phyloP scores from a whole-genome alignment of 2,888 invertebrate species.

The Eilema griseolum region DNA sequence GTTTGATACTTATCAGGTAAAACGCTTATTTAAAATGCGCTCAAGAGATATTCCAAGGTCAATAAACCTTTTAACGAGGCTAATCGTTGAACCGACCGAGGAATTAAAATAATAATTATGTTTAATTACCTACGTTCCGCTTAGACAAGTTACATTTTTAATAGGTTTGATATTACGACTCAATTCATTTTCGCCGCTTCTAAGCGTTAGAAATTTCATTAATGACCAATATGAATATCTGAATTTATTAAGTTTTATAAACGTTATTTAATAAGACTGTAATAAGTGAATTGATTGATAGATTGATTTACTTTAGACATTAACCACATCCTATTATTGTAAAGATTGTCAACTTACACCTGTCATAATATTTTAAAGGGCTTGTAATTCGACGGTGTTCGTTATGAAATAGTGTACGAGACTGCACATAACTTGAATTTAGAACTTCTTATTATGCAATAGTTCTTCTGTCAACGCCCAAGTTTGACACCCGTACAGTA shows the following conservation, averaged over 20 bases:
- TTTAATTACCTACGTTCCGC: conserved; percentile 35
- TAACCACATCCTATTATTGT: no score
- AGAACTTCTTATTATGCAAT: no score
- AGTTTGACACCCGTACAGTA: no score
- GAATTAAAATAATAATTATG: conserved; percentile 48
- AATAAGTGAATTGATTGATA: no score
- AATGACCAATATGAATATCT: background rate
- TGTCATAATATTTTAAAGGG: no score
- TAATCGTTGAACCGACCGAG: conserved; percentile 36
- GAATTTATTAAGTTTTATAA: background rate
- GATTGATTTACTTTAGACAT: background rate
- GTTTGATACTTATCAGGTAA: conserved; percentile 32
- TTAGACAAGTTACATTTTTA: conserved; percentile 15
- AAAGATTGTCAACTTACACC: no score
- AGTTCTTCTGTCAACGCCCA: no score
- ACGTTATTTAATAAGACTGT: no score
- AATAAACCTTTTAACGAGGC: conserved; percentile 40
- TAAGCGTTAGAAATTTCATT: background rate
- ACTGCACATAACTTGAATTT: no score
- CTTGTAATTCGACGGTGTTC: no score
- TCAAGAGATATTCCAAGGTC: conserved; percentile 27
- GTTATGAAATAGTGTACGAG: no score
- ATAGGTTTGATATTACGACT: conserved; percentile 18
- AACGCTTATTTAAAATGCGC: conserved; percentile 25
- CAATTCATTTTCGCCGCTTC: conserved; percentile 24